Conservation (phyloP, 1,140 invertebrate species). For the Cotesia typhae region DNA sequence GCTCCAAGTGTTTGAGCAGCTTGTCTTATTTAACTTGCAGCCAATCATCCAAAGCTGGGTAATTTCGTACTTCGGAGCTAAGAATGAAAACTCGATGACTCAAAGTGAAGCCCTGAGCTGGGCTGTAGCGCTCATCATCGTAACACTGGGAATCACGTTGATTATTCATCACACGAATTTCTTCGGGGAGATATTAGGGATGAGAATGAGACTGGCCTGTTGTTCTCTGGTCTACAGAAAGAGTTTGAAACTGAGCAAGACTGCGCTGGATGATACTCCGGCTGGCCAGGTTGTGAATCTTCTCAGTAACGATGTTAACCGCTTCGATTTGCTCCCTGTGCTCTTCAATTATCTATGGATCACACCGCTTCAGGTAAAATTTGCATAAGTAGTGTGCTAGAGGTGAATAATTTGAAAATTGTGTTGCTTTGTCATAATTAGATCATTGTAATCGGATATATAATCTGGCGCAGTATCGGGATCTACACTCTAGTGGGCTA, state of each 20-base stretch:
- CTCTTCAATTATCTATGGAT: conserved; percentile 66
- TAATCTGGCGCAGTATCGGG: conserved; percentile 77
- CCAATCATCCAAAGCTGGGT: conserved; percentile 68
- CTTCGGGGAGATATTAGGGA: conserved; percentile 66
- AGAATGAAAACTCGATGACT: conserved; percentile 37
- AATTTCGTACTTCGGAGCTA: conserved; percentile 66
- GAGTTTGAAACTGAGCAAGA: conserved; percentile 72
- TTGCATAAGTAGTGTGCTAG: no score
- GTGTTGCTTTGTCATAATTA: conserved; percentile 46
- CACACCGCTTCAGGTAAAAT: conserved; percentile 58
- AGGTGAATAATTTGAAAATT: background rate
- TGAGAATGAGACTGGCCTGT: conserved; percentile 70
- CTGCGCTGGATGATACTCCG: conserved; percentile 73
- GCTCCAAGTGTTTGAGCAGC: conserved; percentile 53
- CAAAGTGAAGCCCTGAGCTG: conserved; percentile 56
- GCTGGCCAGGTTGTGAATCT: conserved; percentile 86
- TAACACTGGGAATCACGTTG: conserved; percentile 52
- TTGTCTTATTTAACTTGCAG: conserved; percentile 54
- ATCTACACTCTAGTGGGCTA: conserved; percentile 77
- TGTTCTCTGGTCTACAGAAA: conserved; percentile 73
- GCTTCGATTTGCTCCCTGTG: conserved; percentile 68
- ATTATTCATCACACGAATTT: conserved; percentile 64
- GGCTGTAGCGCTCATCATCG: conserved; percentile 52
- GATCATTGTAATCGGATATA: conserved; percentile 63
- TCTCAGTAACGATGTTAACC: conserved; percentile 79